Evolutionary conservation across 2,888 invertebrate genomes (phyloP).

Genomic region (Alviniconcha strummeri): DNA sequence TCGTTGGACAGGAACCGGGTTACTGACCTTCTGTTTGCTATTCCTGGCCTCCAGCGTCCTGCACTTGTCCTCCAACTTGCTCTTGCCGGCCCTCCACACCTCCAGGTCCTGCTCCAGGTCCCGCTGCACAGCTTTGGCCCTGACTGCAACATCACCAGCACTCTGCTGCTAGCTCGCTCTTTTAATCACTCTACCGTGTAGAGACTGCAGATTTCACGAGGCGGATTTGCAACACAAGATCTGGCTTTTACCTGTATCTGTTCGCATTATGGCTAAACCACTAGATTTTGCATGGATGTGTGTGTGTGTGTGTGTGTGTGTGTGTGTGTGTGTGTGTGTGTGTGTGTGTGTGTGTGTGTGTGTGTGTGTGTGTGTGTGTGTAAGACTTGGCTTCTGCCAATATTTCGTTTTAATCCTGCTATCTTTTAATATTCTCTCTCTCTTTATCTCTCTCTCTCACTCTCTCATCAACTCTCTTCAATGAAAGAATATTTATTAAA

Average conservation of each 20-base stretch:
- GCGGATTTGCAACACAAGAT: no score
- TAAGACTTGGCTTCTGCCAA: background rate
- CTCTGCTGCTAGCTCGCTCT: no score
- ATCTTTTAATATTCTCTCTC: no score
- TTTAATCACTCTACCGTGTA: no score
- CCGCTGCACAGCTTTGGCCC: slow-evolving; percentile 45
- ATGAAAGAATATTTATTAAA: no score
- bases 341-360: slow-evolving; percentile 1
- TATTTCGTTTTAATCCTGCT: no score
- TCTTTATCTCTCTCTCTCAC: no score
- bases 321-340: slow-evolving; percentile 1
- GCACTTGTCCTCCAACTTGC: slow-evolving; percentile 49
- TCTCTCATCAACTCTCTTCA: no score
- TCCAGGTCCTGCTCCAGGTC: slow-evolving; percentile 50
- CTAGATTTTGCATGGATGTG: background rate
- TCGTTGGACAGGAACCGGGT: no score
- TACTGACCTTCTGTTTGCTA: slow-evolving; percentile 47
- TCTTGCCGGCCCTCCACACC: slow-evolving; percentile 52
- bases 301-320: slow-evolving; percentile 1
- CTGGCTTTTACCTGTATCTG: no score
- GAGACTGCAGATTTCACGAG: no score
- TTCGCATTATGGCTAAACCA: no score
- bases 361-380: background rate
- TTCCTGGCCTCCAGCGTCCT: slow-evolving; percentile 44
- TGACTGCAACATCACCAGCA: slow-evolving; percentile 43